Evolutionary conservation across 2,797 vertebrate species (phyloP).

Genomic region (Tachyglossus aculeatus): DNA sequence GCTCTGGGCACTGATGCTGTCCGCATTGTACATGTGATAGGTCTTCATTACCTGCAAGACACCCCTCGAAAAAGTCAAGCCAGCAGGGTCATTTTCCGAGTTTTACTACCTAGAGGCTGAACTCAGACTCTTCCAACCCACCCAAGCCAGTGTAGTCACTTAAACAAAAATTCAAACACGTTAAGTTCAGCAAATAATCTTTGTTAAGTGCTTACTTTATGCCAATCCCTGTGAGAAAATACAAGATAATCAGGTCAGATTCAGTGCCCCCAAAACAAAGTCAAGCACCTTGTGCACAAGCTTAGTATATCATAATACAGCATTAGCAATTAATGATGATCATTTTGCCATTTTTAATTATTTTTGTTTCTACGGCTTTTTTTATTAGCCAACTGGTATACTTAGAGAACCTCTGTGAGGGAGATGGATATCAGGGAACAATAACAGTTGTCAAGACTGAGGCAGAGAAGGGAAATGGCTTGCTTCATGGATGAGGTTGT

Average conservation of each 20-base stretch:
- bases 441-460: too few species aligned
- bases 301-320: neutral
- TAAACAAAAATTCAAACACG: neutral
- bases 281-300: neutral
- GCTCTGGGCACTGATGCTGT: conserved; percentile 97
- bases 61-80: conserved; percentile 34
- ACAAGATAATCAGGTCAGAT: too few species aligned
- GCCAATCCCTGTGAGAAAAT: too few species aligned
- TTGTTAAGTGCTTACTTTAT: conserved; percentile 8
- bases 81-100: neutral
- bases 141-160: neutral
- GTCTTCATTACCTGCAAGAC: conserved; percentile 95
- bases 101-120: conserved; percentile 3
- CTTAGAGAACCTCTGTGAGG: too few species aligned
- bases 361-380: conserved; percentile 3
- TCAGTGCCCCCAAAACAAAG: neutral
- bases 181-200: neutral
- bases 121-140: neutral
- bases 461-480: too few species aligned
- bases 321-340: neutral
- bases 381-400: too few species aligned
- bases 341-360: neutral
- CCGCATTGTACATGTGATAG: conserved; percentile 98
- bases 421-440: too few species aligned
- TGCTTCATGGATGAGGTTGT: too few species aligned